Evolutionary conservation across 2,888 invertebrate genomes (phyloP).

Genomic region (Syrista parreyssii): DNA sequence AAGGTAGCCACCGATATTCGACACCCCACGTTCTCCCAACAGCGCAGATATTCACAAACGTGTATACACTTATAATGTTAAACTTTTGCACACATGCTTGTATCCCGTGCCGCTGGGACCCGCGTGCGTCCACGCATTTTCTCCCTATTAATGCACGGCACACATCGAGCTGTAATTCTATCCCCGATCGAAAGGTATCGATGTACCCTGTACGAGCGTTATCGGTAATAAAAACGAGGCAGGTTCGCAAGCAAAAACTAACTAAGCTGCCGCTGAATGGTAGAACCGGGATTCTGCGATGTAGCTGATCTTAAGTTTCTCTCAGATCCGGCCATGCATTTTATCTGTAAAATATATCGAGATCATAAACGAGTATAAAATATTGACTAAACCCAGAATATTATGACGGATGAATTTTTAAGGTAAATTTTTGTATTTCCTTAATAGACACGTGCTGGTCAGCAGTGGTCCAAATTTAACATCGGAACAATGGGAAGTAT

Average conservation of each 20-base stretch:
- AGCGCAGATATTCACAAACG: constrained; percentile 26
- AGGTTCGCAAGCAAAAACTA: constrained; percentile 34
- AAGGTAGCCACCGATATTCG: constrained; percentile 61
- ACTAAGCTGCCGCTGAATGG: neutral
- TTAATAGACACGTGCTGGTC: constrained; percentile 79
- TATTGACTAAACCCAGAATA: no score
- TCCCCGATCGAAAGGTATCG: constrained; percentile 48
- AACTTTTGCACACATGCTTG: neutral
- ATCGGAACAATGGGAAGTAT: constrained; percentile 87
- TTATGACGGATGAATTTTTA: neutral
- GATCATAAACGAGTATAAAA: neutral
- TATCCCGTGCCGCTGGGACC: neutral
- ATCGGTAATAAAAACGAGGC: constrained; percentile 46
- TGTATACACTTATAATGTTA: neutral
- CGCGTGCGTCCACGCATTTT: constrained; percentile 36
- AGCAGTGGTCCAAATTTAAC: constrained; percentile 86
- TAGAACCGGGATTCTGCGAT: neutral
- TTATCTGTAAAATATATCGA: neutral
- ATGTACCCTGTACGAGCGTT: constrained; percentile 38
- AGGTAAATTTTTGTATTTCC: neutral
- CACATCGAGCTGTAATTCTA: constrained; percentile 55
- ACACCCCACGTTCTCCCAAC: constrained; percentile 53
- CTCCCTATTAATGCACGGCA: constrained; percentile 45
- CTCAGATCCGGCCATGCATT: neutral
- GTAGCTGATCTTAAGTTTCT: neutral